Conservation (phyloP, 2,888 invertebrate species). For the Diachrysia chrysitis region DNA sequence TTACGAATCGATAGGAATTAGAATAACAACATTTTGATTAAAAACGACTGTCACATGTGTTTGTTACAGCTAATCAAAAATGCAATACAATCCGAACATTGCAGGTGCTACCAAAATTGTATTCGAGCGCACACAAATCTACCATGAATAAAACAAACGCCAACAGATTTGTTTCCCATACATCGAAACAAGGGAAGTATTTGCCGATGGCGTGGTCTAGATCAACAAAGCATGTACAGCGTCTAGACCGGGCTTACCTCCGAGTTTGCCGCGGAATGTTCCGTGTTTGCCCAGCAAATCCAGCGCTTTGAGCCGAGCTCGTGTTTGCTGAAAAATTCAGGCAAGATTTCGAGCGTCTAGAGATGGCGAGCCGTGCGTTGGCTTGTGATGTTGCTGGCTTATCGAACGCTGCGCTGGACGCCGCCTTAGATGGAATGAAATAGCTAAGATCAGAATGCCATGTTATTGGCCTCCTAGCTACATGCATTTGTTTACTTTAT, state of each 20-base stretch:
- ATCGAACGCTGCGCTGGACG: constrained; percentile 36
- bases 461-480: not conserved
- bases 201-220: constrained; percentile 51
- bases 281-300: constrained; percentile 62
- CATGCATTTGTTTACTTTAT: not conserved
- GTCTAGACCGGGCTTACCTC: constrained; percentile 52
- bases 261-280: constrained; percentile 59
- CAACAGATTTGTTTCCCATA: constrained; percentile 54
- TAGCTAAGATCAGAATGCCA: constrained; percentile 12
- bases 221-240: constrained; percentile 58
- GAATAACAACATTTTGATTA: not conserved
- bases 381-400: constrained; percentile 34
- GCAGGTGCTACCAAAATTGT: constrained; percentile 29
- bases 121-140: constrained; percentile 33
- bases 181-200: constrained; percentile 54
- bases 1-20: not conserved
- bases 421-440: constrained; percentile 48
- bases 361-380: constrained; percentile 45
- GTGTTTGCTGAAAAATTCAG: constrained; percentile 69
- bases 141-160: constrained; percentile 54
- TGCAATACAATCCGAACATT: constrained; percentile 44
- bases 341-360: constrained; percentile 49
- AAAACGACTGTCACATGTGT: not conserved
- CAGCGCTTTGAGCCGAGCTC: constrained; percentile 50
- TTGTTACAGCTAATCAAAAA: constrained; percentile 43